Conservation (phyloP, 2,797 vertebrate species). For the Tangara arthus region DNA sequence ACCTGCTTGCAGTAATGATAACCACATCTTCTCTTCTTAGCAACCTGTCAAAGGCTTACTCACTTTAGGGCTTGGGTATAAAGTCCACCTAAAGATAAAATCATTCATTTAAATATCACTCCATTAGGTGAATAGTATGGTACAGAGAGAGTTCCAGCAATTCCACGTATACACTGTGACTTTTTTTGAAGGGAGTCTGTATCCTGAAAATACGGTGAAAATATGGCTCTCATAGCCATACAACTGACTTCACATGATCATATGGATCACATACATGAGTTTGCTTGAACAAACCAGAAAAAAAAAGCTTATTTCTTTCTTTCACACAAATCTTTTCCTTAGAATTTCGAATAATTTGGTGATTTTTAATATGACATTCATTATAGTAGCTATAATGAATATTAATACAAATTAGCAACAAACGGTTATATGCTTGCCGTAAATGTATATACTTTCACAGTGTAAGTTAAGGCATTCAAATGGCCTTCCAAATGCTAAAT, state of each 20-base stretch:
- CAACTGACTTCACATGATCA: not conserved
- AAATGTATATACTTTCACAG: not conserved
- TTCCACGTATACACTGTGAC: not conserved
- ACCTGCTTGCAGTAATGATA: not conserved
- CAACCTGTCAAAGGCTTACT: not conserved
- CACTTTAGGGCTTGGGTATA: not conserved
- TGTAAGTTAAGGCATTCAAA: not conserved
- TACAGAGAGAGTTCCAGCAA: not conserved
- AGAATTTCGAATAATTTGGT: not conserved
- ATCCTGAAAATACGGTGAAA: not conserved
- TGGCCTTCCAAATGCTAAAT: not conserved
- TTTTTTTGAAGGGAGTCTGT: not conserved
- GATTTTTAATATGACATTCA: not conserved
- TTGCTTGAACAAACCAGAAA: not conserved
- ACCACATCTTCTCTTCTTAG: not conserved
- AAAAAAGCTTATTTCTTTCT: not conserved
- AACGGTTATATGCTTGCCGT: not conserved
- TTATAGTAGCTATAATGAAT: not conserved
- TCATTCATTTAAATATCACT: not conserved
- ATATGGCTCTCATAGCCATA: not conserved
- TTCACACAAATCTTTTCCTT: not conserved
- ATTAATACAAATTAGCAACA: not conserved
- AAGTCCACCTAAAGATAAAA: not conserved
- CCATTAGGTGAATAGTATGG: accelerated
- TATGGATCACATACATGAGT: not conserved